Evolutionary conservation across 2,797 vertebrate genomes (phyloP).

Genomic region (Anabacerthia variegaticeps): DNA sequence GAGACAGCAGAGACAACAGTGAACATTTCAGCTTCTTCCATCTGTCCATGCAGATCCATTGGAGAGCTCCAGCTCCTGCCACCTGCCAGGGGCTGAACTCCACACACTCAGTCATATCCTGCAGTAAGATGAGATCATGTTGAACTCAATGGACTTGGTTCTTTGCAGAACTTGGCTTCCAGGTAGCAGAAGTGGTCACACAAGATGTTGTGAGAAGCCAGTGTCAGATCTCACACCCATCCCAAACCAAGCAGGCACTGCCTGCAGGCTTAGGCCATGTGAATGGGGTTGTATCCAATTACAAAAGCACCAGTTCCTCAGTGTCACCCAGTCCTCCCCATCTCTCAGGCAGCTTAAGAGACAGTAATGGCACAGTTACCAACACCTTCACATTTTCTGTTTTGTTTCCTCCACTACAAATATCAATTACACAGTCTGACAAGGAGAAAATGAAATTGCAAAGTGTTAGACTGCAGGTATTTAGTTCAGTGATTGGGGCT

Average conservation of each 20-base stretch:
- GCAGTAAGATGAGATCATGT: background rate
- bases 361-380: constrained; percentile 5
- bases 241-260: background rate
- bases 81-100: background rate
- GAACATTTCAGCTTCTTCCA: background rate
- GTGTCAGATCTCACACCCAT: background rate
- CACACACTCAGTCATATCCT: background rate
- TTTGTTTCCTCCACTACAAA: constrained; percentile 43
- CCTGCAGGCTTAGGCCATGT: fast-evolving
- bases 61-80: background rate
- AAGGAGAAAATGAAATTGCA: constrained; percentile 59
- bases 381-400: constrained; percentile 20
- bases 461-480: constrained; percentile 31
- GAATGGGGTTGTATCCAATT: background rate
- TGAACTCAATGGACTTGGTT: background rate
- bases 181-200: background rate
- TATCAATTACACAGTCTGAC: constrained; percentile 54
- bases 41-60: background rate
- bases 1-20: background rate
- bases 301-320: background rate
- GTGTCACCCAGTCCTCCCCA: background rate
- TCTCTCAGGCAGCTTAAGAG: background rate
- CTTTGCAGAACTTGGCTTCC: background rate
- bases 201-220: background rate
- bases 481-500: constrained; percentile 13